Conservation (phyloP, 2,113 vertebrate genomes). For the Xenopus borealis region DNA sequence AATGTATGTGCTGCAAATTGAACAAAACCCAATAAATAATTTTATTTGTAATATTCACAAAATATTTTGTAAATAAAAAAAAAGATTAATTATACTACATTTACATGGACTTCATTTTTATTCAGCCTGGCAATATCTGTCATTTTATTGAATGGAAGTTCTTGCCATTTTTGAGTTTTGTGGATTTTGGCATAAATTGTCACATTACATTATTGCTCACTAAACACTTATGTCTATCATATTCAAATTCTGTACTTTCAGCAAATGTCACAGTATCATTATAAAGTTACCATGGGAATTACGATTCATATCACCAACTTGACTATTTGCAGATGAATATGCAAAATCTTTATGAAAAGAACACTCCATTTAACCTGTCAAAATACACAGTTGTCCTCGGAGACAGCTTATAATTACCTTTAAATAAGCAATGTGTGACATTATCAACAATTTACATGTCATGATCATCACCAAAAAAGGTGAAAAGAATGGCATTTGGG, state of each 20-base stretch:
- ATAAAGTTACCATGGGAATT: constrained; percentile 19
- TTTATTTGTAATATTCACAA: too few relatives aligned
- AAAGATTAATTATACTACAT: too few relatives aligned
- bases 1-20: too few relatives aligned
- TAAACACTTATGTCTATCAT: constrained; percentile 32
- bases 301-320: constrained; percentile 22
- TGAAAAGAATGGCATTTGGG: not conserved
- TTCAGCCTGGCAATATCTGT: too few relatives aligned
- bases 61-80: too few relatives aligned
- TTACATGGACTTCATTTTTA: too few relatives aligned
- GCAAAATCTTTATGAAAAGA: constrained; percentile 23
- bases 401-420: constrained; percentile 44
- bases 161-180: constrained; percentile 4
- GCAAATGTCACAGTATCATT: constrained; percentile 43
- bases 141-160: not conserved
- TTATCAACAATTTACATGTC: constrained; percentile 28
- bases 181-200: constrained; percentile 15
- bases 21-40: too few relatives aligned
- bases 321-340: constrained; percentile 33
- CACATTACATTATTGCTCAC: constrained; percentile 19
- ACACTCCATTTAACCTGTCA: constrained; percentile 28
- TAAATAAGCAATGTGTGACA: constrained; percentile 38
- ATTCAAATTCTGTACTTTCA: constrained; percentile 29
- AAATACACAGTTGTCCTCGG: constrained; percentile 40
- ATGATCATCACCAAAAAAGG: not conserved